Evolutionary conservation across 2,888 invertebrate genomes (phyloP), one percentile per base, ranked within the genome.

Genomic region (Dicyrtomina minuta): DNA sequence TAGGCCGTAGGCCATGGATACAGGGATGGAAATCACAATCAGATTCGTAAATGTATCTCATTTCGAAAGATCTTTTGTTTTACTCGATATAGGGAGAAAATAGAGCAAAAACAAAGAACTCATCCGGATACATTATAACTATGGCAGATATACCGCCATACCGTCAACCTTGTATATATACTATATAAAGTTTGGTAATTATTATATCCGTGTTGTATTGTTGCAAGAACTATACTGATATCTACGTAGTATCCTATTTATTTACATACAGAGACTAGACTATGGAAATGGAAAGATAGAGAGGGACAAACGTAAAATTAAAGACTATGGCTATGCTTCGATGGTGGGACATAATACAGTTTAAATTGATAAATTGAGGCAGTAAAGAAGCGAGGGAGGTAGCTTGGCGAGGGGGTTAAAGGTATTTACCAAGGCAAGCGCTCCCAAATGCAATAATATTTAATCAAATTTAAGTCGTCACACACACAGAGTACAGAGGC

Each of bases 331-430:
- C 24, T 13, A 41, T 17, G 12, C 62, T 26, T 17, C 49, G 24
- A 46, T 60, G 39, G 33, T 6, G 3, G 24, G 17, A 49, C 56
- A 66, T 44, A 66, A 66, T 66, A 56, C 66, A 56, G 22, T 66
- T 66, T 66, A 46, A 46, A 46, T 56, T 66, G 66, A 66, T 66
- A 66, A 66, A 66, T 66, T 66, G 66, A 46, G 44, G 39, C 43
- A 46, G 26, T 58, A 43, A 27, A 8, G 55, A 44, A 62, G 24
- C 27, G 26, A 44, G 24, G 24, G 5, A 13, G 43, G 56, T 33
- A 33, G 33, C 33, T 33, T 33, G 58, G 17, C 20, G 41, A n/a
- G 41, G 20, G 65, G 53, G 53, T 53, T 53, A 10, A 55, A 66
- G 55, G 46, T 66, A 55, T 66, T 66, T 62, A 62, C 22, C 8